phyloP scores from a whole-genome alignment of 2,888 invertebrate genomes.

The Drosophila monieri region DNA sequence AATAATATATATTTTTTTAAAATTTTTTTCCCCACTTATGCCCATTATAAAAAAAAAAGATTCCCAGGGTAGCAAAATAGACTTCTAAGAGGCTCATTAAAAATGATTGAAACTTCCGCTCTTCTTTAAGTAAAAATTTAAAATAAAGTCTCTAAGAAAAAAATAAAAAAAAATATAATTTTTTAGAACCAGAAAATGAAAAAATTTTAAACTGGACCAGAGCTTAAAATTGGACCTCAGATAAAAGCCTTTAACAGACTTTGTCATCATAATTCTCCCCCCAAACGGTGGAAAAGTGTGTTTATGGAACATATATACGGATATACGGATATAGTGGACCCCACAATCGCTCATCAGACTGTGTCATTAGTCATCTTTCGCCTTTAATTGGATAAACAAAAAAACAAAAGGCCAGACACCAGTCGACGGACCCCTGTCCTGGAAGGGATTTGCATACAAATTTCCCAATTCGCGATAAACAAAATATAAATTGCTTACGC shows the following conservation, averaged over 20 bases:
- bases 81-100: constrained; percentile 53
- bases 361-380: constrained; percentile 37
- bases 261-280: not conserved
- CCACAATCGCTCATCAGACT: not conserved
- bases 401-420: constrained; percentile 1
- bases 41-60: too few relatives aligned
- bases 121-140: too few relatives aligned
- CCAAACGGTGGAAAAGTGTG: not conserved
- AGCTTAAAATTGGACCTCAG: not conserved
- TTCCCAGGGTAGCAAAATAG: not conserved
- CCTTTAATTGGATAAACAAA: constrained; percentile 38
- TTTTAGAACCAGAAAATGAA: not conserved
- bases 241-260: not conserved
- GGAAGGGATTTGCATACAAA: constrained; percentile 69
- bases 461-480: constrained; percentile 55
- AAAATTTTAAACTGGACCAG: not conserved
- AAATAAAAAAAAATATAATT: not conserved
- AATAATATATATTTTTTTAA: too few relatives aligned
- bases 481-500: constrained; percentile 46
- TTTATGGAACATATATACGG: constrained; percentile 4
- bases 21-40: too few relatives aligned
- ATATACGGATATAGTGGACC: constrained; percentile 3
- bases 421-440: constrained; percentile 20
- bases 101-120: constrained; percentile 73
- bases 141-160: not conserved